A percentile compares a stretch with the other conserved stretches of the same genome.
phyloP scores from a whole-genome alignment of 2,888 invertebrate genomes.

The Tetragonisca angustula region DNA sequence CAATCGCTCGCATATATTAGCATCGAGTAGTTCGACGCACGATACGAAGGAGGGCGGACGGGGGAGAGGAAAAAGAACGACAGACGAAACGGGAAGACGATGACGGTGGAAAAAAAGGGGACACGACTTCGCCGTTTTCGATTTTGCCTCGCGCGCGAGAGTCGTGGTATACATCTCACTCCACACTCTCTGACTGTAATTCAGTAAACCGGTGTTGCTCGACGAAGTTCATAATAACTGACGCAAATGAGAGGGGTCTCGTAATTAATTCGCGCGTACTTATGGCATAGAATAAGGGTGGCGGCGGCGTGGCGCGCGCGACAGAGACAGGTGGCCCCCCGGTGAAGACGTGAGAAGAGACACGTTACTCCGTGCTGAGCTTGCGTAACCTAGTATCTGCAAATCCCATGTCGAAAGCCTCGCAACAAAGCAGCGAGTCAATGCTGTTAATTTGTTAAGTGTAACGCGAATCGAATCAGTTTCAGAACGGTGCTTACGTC shows the following conservation, averaged over 20 bases:
- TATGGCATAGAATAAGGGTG: constrained; percentile 49
- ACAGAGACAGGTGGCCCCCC: not conserved
- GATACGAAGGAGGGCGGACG: not conserved
- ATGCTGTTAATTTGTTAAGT: constrained; percentile 66
- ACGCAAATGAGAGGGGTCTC: constrained; percentile 66
- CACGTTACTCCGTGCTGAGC: constrained; percentile 42
- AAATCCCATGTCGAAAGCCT: constrained; percentile 53
- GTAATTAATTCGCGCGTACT: constrained; percentile 68
- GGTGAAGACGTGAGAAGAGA: constrained; percentile 13
- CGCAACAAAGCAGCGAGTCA: constrained; percentile 58
- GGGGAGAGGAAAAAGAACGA: not conserved
- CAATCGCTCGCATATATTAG: constrained; percentile 38
- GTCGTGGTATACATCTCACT: constrained; percentile 35
- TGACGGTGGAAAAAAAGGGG: not conserved
- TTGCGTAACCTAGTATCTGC: constrained; percentile 55
- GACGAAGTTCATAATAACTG: constrained; percentile 68
- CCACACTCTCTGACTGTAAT: constrained; percentile 55
- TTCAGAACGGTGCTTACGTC: constrained; percentile 24
- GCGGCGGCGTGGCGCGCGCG: not conserved
- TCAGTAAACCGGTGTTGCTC: constrained; percentile 64
- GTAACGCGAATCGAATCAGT: constrained; percentile 60
- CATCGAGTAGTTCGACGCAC: constrained; percentile 24
- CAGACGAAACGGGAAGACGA: not conserved
- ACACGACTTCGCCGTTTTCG: constrained; percentile 40
- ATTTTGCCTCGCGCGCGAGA: constrained; percentile 40